Evolutionary conservation across 2,797 vertebrate species (phyloP), one percentile per base, ranked within the genome.

Genomic region (Euthynnus affinis): DNA sequence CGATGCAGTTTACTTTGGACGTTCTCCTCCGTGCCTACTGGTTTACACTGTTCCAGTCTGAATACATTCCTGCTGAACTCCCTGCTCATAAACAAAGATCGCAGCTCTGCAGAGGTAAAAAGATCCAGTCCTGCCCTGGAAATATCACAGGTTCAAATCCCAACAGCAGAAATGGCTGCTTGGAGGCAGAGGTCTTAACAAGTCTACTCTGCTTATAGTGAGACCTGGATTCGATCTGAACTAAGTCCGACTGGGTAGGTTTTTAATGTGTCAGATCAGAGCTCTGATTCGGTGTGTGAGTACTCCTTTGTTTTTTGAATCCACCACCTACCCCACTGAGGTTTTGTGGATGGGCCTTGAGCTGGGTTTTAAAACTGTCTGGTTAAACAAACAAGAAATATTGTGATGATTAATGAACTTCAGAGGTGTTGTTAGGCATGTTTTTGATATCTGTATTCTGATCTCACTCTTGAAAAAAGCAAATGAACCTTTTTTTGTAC

Each of bases 1-100:
- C 20, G n/a, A 66, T 23, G 71, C 60, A 34, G 84, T 91, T 91
- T 90, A 81, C 48, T 40, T 57, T 76, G 63, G 57, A 74, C 44
- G 23, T 82, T 81, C 59, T 82, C 22, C 64, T 70, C 74, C 3
- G 15, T 85, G 86, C 83, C 78, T 2, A 61, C 82, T 59, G 74
- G 69, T 82, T 78, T 66, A 75, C 65, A 29, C 60, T 25, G 57
- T 6, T 69, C 46, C 71, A 70, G 68, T 64, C 76, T 59, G 76
- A 69, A 52, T 62, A 74, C 63, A 34, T 57, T 53, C 46, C 51
- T 13, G 48, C 63, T 70, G 49, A 82, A 62, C 64, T 53, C 37
- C 34, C 48, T 18, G 67, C 56, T 62, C 63, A 68, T 32, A 18
- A 60, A 75, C 62, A 59, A 15, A 44, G 48, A 46, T 27, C 1